Conservation (phyloP, 2,888 invertebrate species). For the Steromphala cineraria region DNA sequence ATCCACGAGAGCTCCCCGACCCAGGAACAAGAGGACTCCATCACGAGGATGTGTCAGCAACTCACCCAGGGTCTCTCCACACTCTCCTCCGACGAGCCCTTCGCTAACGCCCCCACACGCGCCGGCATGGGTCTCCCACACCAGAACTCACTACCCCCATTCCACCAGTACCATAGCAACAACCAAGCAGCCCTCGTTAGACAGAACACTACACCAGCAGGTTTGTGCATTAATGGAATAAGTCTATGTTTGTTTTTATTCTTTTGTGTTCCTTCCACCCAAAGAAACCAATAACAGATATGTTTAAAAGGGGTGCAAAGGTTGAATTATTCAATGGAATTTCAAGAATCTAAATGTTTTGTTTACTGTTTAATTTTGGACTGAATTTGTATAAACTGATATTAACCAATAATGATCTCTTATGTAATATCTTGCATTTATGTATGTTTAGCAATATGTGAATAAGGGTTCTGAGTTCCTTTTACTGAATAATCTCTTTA, state of each 20-base stretch:
- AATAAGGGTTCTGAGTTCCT: too few species aligned
- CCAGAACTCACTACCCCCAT: constrained; percentile 45
- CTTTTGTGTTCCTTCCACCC: background rate
- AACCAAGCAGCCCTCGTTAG: constrained; percentile 47
- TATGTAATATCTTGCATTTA: too few species aligned
- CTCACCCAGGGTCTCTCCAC: constrained; percentile 85
- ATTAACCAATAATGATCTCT: too few species aligned
- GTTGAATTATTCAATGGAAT: too few species aligned
- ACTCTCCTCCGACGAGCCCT: constrained; percentile 80
- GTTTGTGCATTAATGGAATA: constrained; percentile 3
- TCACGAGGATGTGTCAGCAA: constrained; percentile 87
- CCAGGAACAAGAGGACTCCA: constrained; percentile 77
- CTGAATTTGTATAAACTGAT: too few species aligned
- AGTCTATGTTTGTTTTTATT: background rate
- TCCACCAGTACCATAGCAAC: constrained; percentile 31
- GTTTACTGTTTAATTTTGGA: too few species aligned
- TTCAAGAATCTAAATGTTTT: too few species aligned
- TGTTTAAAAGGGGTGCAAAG: too few species aligned
- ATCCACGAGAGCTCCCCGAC: constrained; percentile 86
- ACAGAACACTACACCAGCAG: constrained; percentile 48
- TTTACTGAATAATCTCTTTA: too few species aligned
- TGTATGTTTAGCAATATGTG: too few species aligned
- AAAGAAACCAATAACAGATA: too few species aligned
- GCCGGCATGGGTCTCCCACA: constrained; percentile 44
- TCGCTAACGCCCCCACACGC: constrained; percentile 48